phyloP scores from a whole-genome alignment of 2,113 vertebrate species.

The Calidris pygmaea region DNA sequence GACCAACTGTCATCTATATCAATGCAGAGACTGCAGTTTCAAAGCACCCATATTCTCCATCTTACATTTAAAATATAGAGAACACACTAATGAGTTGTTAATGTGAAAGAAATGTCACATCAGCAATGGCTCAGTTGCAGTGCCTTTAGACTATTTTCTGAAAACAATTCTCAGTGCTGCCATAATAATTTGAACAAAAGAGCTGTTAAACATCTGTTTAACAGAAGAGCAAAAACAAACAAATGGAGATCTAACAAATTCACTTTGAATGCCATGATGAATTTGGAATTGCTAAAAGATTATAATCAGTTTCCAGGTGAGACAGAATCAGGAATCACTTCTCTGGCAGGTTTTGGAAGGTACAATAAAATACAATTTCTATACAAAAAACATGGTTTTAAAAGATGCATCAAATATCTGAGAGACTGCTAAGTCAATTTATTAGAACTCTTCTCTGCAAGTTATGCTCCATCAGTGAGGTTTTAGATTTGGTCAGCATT shows the following conservation, averaged over 20 bases:
- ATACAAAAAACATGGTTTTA: not conserved
- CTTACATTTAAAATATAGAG: not conserved
- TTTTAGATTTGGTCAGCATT: not conserved
- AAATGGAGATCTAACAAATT: not conserved
- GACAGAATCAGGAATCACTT: not conserved
- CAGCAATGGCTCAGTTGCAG: not conserved
- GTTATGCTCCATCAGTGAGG: not conserved
- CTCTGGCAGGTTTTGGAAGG: not conserved
- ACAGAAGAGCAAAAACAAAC: not conserved
- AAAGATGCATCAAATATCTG: not conserved
- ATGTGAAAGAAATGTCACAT: not conserved
- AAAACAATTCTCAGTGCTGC: not conserved
- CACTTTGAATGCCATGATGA: not conserved
- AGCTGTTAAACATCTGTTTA: not conserved
- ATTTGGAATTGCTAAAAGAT: not conserved
- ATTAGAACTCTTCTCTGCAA: not conserved
- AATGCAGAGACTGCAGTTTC: not conserved
- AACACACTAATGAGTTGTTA: not conserved
- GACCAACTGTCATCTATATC: not conserved
- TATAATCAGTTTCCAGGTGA: not conserved
- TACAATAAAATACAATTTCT: not conserved
- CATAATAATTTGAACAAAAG: not conserved
- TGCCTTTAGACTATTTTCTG: not conserved
- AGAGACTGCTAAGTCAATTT: not conserved
- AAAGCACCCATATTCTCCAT: not conserved